A percentile compares a stretch with the other conserved stretches of the same genome.
Conservation (phyloP, 2,797 vertebrate genomes). For the Acrossocheilus fasciatus region DNA sequence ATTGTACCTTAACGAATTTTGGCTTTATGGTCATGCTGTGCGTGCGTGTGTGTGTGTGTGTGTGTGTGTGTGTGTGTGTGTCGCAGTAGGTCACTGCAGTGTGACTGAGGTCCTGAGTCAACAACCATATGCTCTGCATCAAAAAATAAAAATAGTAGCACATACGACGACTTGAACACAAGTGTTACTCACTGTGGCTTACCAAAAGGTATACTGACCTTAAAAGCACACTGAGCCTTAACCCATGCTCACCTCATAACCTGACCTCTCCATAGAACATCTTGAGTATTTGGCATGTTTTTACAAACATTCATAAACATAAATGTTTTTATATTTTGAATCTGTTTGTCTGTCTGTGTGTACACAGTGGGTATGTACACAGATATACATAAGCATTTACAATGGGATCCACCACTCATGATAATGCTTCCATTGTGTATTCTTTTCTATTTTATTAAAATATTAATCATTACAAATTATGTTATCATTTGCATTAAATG, state of each 20-base stretch:
- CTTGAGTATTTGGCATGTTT: not conserved
- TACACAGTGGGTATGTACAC: not conserved
- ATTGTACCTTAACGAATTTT: constrained; percentile 12
- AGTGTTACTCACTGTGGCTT: not conserved
- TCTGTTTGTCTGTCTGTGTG: not conserved
- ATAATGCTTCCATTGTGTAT: not conserved
- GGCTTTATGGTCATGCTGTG: not conserved
- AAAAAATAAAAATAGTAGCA: constrained; percentile 15
- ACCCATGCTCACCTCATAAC: not conserved
- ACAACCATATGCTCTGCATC: constrained; percentile 24
- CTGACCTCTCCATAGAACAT: not conserved
- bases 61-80: not conserved
- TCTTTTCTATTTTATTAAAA: not conserved
- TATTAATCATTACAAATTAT: not conserved
- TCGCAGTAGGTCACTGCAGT: constrained; percentile 5
- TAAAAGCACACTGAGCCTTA: not conserved
- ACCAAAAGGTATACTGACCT: constrained; percentile 19
- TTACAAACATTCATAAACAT: not conserved
- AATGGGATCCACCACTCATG: not conserved
- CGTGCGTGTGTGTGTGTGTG: not conserved
- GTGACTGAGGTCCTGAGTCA: not conserved
- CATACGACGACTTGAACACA: not conserved
- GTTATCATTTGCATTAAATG: not conserved
- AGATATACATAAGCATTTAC: not conserved
- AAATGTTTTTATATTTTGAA: not conserved